Base-by-base conservation (phyloP, 2,797 vertebrate species). In the Pangasius krempfi region DNA sequence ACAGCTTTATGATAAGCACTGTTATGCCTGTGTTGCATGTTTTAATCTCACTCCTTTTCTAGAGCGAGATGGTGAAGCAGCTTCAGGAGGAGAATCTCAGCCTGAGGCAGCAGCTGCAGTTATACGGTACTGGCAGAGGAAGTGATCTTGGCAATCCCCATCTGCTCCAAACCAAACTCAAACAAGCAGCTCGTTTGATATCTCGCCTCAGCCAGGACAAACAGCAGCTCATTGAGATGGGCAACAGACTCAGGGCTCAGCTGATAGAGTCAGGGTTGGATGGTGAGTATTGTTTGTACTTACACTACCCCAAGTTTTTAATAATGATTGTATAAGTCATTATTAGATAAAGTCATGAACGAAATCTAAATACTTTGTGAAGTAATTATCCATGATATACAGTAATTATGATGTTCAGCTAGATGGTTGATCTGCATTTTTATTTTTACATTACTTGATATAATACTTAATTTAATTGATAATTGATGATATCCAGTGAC, bases 181-280 rank as follows among this genome's bases (percentile, higher is more conserved):
- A 95, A 90, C 95, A 95, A 93, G 97, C 97, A 0, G 93, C 93
- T 22, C 94, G 91, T 50, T 95, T 93, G 86, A 97, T 98, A 66
- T 94, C 94, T 40, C 85, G 91, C 85, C 94, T 99, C 86, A 96
- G 91, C 92, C 93, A 91, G 85, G 97, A 99, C 90, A 98, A 96
- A 86, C 96, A 92, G 70, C 97, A 97, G 90, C 95, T 99, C 89
- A 96, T 97, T 70, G 97, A 98, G 90, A 94, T 97, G 93, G 95
- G 96, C 90, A 99, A 98, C 94, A 91, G 95, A 86, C 96, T 98
- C 52, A 95, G 96, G 2, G 96, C 96, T 0, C 95, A 96, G 92
- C 92, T 94, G 27, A 85, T 84, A 44, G 70, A 92, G 8, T 85
- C 89, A 89, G 92, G 92, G 76, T 60, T 84, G 56, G 84, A 93